Percentiles rank a stretch among this genome's conserved stretches.
phyloP scores from a whole-genome alignment of 2,113 vertebrate species.

The Stigmatopora argus region DNA sequence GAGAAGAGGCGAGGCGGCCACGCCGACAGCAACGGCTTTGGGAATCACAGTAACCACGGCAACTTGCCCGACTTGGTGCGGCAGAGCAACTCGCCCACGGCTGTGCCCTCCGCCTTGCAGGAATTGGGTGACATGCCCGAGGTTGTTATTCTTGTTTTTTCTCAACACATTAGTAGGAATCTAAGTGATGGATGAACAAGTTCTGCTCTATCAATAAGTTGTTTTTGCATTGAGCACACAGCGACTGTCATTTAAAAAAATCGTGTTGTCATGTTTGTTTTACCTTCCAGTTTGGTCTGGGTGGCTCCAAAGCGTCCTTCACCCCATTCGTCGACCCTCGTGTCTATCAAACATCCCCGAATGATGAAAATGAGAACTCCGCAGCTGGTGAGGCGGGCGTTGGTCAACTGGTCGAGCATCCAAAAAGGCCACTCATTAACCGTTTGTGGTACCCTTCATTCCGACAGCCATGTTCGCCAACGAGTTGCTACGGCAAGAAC shows the following conservation, averaged over 20 bases:
- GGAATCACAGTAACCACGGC: constrained; percentile 88
- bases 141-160: constrained; percentile 53
- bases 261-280: not conserved
- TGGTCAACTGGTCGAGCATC: not conserved
- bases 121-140: constrained; percentile 84
- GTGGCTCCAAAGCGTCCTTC: constrained; percentile 89
- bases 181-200: no score
- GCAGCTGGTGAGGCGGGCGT: constrained; percentile 72
- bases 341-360: constrained; percentile 88
- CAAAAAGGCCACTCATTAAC: not conserved
- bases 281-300: constrained; percentile 79
- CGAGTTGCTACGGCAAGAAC: constrained; percentile 92
- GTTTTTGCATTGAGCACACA: no score
- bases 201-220: no score
- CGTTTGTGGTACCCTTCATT: not conserved
- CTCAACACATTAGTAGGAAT: no score
- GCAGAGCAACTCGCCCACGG: constrained; percentile 88
- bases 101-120: constrained; percentile 82
- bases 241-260: no score
- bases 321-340: constrained; percentile 90
- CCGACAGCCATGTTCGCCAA: constrained; percentile 82
- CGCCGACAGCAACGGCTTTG: constrained; percentile 90
- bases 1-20: constrained; percentile 86
- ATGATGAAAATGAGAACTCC: constrained; percentile 78
- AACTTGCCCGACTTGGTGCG: constrained; percentile 96